Evolutionary conservation across 2,888 invertebrate genomes (phyloP).

Genomic region (Xestia rhomboidea): DNA sequence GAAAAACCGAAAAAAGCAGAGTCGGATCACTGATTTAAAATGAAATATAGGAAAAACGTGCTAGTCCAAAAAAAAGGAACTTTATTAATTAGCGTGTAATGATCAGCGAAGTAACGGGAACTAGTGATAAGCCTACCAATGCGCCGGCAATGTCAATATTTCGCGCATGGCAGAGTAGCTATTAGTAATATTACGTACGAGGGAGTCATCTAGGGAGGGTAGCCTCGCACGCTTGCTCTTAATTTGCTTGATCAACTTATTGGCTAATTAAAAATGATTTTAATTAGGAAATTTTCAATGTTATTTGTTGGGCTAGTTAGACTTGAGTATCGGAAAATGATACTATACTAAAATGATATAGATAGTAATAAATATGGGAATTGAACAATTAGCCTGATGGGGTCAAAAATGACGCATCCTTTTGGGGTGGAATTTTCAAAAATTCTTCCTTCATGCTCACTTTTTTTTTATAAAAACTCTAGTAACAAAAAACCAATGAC

Average conservation of each 20-base stretch:
- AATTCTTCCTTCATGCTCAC: neutral
- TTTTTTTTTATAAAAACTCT: neutral
- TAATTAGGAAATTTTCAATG: conserved; percentile 50
- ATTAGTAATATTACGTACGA: conserved; percentile 64
- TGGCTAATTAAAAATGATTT: conserved; percentile 64
- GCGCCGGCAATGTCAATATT: conserved; percentile 36
- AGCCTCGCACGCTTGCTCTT: conserved; percentile 44
- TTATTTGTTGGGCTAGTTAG: conserved; percentile 18
- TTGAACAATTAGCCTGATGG: too few species aligned
- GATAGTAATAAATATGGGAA: neutral
- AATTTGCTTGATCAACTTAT: conserved; percentile 61
- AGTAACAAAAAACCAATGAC: neutral
- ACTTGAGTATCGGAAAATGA: neutral
- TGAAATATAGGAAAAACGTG: neutral
- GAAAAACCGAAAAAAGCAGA: neutral
- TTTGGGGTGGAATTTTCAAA: neutral
- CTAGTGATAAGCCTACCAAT: conserved; percentile 8
- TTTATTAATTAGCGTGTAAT: conserved; percentile 13
- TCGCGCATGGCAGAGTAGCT: conserved; percentile 47
- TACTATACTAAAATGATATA: too few species aligned
- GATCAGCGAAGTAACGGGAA: neutral
- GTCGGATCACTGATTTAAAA: neutral
- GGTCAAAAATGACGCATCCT: neutral
- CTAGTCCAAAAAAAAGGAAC: neutral
- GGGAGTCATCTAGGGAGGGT: conserved; percentile 48